Evolutionary conservation across 2,113 vertebrate species (phyloP), one percentile per base, ranked within the genome.

Genomic region (Pycnonotus jocosus): DNA sequence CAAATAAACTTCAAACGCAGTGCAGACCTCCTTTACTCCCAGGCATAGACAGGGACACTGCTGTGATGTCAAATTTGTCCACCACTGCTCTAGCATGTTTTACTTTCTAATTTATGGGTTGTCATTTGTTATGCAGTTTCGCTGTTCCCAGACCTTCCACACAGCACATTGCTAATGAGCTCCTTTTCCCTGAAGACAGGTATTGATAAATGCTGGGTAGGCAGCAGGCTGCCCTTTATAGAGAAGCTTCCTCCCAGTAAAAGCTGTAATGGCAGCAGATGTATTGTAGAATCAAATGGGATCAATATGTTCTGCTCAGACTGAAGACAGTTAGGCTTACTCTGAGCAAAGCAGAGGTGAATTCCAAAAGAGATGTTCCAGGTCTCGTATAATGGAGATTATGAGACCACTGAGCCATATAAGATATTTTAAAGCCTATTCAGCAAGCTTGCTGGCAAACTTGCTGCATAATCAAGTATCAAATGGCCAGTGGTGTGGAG

Each of bases 391-490:
- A 94, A 86, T 61, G 61, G 83, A 61, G 78, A 69, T 95, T 95
- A 97, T 89, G 82, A 88, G 95, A 81, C 79, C 72, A 51, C 77
- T 45, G 93, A 95, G 95, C 64, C 92, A 28, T 64, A 38, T 94
- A 93, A 96, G 89, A 78, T 88, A 86, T 96, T 96, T 97, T 96
- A 96, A 95, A 93, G 78, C 73, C 81, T 92, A 92, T 90, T 93
- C 79, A 88, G 90, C 82, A 88, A 81, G 72, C 33, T 81, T 94
- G 71, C 66, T 95, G 79, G 90, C 94, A 93, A 94, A 71, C 35
- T 24, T 64, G 81, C 81, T 77, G 93, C 72, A 80, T 83, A 90
- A 83, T 74, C 88, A 51, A 45, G 64, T 94, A 88, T 93, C 88
- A 81, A 78, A 94, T 68, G 47, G 82, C 79, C 69, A 74, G 47